Evolutionary conservation across 1,140 invertebrate species (phyloP).

Genomic region (Heliconius melpomene): DNA sequence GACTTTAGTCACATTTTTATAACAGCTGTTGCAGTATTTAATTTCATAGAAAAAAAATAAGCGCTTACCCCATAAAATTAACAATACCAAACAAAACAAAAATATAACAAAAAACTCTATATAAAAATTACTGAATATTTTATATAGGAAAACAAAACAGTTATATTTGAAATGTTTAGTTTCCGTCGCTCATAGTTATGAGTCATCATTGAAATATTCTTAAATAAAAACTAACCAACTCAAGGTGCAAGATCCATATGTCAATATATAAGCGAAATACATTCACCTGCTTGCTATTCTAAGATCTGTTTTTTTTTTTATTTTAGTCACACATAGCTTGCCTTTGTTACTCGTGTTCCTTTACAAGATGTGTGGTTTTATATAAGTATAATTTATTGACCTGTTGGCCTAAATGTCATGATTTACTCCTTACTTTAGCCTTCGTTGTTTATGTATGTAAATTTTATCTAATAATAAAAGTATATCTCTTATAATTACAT

Average conservation of each 20-base stretch:
- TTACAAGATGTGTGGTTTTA: background rate
- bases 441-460: too few species aligned
- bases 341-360: background rate
- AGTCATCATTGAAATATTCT: constrained; percentile 18
- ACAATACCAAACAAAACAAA: too few species aligned
- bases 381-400: background rate
- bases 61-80: too few species aligned
- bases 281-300: constrained; percentile 25
- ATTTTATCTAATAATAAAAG: too few species aligned
- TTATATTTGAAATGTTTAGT: background rate
- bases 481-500: too few species aligned
- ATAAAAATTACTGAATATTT: too few species aligned
- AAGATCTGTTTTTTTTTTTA: background rate
- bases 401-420: background rate
- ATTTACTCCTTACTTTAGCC: background rate
- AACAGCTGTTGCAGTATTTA: too few species aligned
- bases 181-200: background rate
- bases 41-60: too few species aligned
- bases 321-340: background rate
- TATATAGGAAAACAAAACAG: background rate
- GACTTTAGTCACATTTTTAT: too few species aligned
- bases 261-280: constrained; percentile 1
- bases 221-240: constrained; percentile 14
- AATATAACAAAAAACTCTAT: background rate
- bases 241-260: constrained; percentile 28